Evolutionary conservation across 2,888 invertebrate genomes (phyloP).

Genomic region (Pogonocherus hispidulus): DNA sequence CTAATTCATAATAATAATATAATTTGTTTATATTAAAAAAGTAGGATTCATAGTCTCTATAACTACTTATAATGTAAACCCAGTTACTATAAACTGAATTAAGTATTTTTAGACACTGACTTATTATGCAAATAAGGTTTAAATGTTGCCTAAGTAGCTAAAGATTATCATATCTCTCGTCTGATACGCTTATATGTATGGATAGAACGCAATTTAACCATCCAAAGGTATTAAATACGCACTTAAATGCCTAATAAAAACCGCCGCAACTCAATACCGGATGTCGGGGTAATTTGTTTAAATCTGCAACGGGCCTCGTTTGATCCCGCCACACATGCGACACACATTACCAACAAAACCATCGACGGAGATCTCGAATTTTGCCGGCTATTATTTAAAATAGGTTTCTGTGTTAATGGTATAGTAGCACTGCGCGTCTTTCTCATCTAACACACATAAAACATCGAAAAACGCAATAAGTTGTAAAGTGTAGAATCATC

Average conservation of each 20-base stretch:
- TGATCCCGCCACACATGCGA: constrained; percentile 7
- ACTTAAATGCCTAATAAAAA: constrained; percentile 8
- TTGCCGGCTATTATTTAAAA: background rate
- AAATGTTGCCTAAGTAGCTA: background rate
- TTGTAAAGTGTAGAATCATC: constrained; percentile 35
- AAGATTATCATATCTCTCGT: background rate
- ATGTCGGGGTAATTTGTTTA: constrained; percentile 15
- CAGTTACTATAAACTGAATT: too few species aligned
- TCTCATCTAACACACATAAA: constrained; percentile 35
- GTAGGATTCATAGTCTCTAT: too few species aligned
- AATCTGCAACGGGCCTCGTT: background rate
- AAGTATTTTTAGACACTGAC: too few species aligned
- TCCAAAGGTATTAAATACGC: background rate
- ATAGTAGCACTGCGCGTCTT: constrained; percentile 22
- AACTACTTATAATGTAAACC: too few species aligned
- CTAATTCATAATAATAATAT: too few species aligned
- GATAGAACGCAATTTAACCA: background rate
- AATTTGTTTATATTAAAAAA: too few species aligned
- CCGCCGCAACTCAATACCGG: constrained; percentile 7
- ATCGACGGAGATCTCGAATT: background rate
- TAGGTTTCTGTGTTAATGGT: background rate
- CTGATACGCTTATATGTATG: background rate
- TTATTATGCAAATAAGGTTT: background rate
- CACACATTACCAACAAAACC: constrained; percentile 2
- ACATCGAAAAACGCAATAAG: constrained; percentile 18